Evolutionary conservation across 2,888 invertebrate genomes (phyloP), one percentile per base, ranked within the genome.

Genomic region (Teinopalpus imperialis): DNA sequence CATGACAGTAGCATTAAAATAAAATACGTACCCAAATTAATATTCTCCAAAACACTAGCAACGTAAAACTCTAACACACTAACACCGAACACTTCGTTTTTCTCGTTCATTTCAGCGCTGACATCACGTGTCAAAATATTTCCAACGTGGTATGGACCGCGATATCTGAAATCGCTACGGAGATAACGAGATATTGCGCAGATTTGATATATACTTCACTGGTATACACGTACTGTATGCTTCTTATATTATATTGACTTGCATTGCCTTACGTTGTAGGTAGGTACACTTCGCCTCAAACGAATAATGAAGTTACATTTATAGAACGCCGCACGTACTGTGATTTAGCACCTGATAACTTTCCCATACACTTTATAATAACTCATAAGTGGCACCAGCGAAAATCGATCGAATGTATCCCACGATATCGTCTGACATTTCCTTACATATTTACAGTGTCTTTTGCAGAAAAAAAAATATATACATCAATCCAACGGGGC

Each of bases 61-160:
- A 75, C 57, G 53, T 79, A 79, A 53, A 77, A 77, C 20, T 81
- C 81, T 14, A 79, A 42, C n/a, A 79, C 67, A 56, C 56, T 74
- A 8, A 63, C 61, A 55, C 63, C 64, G 41, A 62, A 65, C 37
- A 66, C 53, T 43, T 77, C 67, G 50, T 65, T 63, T 41, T 56
- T 56, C 41, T 74, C 72, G 53, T 70, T 61, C 78, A 79, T 79
- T 55, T 65, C 68, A 31, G 23, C 30, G 2, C n/a, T 20, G 36
- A 35, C 26, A 44, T 13, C 16, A 24, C 31, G 21, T 16, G 21
- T 18, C n/a, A 6, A 14, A 42, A 29, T 21, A 21, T 13, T 20
- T 27, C n/a, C 12, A n/a, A 29, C 13, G 21, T 26, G 34, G 12
- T n/a, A 32, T 35, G 10, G 7, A 7, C 12, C 9, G 14, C 6